Conservation (phyloP, 2,113 vertebrate species). For the Narcine bancroftii region DNA sequence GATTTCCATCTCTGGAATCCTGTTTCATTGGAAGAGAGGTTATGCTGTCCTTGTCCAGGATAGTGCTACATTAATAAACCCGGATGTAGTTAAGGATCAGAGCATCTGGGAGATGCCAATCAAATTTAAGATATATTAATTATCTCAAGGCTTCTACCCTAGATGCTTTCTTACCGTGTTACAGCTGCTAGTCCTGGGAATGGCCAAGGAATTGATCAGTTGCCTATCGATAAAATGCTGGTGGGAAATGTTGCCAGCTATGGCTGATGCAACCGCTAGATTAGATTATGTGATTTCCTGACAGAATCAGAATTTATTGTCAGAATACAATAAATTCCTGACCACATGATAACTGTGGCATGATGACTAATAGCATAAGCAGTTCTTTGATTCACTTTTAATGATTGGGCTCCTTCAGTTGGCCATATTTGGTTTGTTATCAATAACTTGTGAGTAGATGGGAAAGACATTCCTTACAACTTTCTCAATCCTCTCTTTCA, state of each 20-base stretch:
- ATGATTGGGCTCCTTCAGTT: no score
- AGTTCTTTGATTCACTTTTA: no score
- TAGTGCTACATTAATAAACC: background rate
- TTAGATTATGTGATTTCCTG: no score
- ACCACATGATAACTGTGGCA: no score
- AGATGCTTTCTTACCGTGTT: background rate
- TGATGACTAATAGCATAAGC: no score
- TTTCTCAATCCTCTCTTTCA: no score
- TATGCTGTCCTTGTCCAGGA: background rate
- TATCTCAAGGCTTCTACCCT: no score
- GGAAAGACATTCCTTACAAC: no score
- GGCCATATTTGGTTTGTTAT: no score
- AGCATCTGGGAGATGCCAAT: background rate
- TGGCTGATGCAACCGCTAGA: background rate
- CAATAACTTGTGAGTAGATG: no score
- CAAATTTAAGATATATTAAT: background rate
- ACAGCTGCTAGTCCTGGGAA: background rate
- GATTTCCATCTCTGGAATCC: background rate
- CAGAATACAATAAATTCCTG: no score
- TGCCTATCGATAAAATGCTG: background rate
- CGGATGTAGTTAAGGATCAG: background rate
- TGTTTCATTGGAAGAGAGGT: background rate
- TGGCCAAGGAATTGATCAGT: background rate
- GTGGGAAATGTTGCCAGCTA: background rate
- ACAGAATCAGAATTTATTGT: no score